These are phyloP conservation scores for Lerista edwardsae DNA, from an alignment of 2,797 vertebrate genomes.

Conservation along the genomic window DNA sequence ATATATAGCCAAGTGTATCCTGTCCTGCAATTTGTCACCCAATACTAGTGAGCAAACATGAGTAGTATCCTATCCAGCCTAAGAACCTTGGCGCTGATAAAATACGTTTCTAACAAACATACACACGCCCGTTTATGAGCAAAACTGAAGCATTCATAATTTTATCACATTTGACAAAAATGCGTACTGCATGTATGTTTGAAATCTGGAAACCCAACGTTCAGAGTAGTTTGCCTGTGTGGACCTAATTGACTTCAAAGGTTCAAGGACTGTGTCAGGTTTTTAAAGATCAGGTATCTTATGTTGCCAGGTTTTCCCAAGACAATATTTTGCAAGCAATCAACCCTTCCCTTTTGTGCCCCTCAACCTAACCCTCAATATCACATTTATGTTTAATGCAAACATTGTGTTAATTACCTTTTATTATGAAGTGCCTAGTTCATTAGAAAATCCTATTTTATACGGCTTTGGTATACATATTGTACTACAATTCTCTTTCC, in stretches of 20 bases:
- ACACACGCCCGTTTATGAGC: too few species aligned
- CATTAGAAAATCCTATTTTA: conserved; percentile 50
- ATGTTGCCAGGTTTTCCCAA: neutral
- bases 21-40: neutral
- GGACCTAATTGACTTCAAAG: neutral
- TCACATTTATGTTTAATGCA: neutral
- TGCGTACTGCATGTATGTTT: neutral
- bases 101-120: neutral
- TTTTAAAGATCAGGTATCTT: neutral
- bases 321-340: neutral
- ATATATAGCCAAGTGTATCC: neutral
- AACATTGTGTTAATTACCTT: conserved; percentile 3
- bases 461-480: conserved; percentile 50
- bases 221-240: neutral
- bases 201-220: neutral
- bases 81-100: neutral
- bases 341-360: conserved; percentile 19
- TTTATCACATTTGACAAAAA: neutral
- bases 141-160: too few species aligned
- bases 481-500: conserved; percentile 41
- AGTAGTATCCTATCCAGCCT: neutral
- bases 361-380: too few species aligned
- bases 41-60: neutral
- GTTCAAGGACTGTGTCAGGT: neutral
- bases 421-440: conserved; percentile 37